A percentile compares a stretch with the other conserved stretches of the same genome.
These are phyloP conservation scores for Listrodromus nycthemerus DNA, from an alignment of 2,888 invertebrate genomes.

Conservation along the genomic window DNA sequence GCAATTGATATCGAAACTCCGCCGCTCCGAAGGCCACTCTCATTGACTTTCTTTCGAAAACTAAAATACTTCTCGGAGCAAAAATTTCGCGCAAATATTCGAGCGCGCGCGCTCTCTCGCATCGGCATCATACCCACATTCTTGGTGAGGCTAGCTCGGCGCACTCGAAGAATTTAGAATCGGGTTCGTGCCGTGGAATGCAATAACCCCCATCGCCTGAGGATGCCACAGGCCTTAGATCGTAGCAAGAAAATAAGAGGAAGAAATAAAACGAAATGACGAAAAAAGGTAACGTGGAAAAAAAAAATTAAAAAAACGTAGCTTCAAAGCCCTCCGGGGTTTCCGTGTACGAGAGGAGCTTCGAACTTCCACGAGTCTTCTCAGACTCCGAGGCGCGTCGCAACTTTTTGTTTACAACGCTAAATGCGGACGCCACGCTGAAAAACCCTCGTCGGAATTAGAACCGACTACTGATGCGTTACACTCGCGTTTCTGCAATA, in stretches of 20 bases:
- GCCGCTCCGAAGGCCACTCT: too few relatives aligned
- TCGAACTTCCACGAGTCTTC: not conserved
- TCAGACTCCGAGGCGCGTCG: conserved; percentile 26
- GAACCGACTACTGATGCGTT: conserved; percentile 27
- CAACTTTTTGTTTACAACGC: conserved; percentile 35
- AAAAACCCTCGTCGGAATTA: conserved; percentile 35
- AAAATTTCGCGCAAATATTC: not conserved
- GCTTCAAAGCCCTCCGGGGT: not conserved
- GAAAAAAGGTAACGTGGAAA: not conserved
- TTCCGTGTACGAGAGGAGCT: not conserved
- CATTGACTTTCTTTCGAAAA: too few relatives aligned
- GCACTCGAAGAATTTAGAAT: conserved; percentile 44
- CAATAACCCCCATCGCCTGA: conserved; percentile 38
- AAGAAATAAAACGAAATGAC: not conserved
- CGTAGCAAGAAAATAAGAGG: not conserved
- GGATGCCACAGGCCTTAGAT: not conserved
- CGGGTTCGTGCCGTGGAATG: conserved; percentile 36
- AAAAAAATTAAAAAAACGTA: not conserved
- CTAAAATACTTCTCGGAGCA: too few relatives aligned
- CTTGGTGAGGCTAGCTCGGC: not conserved
- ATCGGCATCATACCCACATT: not conserved
- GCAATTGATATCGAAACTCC: too few relatives aligned
- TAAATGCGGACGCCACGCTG: conserved; percentile 30
- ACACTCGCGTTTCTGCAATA: conserved; percentile 29
- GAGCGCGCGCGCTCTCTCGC: not conserved